Evolutionary conservation across 2,113 vertebrate genomes (phyloP).

Genomic region (Monopterus albus): DNA sequence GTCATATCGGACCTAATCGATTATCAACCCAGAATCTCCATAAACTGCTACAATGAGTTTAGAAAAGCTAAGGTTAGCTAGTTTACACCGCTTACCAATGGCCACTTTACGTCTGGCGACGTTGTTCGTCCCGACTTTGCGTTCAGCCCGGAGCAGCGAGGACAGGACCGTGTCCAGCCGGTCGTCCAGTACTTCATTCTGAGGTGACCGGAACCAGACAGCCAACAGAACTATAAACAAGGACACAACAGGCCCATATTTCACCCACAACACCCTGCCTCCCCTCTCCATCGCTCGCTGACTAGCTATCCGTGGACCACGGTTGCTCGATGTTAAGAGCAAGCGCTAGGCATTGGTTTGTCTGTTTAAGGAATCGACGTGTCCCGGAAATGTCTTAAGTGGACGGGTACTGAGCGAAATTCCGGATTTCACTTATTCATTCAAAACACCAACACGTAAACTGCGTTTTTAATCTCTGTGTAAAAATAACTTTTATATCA

Average conservation of each 20-base stretch:
- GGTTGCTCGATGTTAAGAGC: background rate
- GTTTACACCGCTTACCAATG: conserved; percentile 69
- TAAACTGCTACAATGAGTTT: background rate
- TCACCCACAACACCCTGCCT: conserved; percentile 65
- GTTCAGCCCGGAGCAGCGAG: conserved; percentile 84
- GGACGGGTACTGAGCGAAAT: fast-evolving
- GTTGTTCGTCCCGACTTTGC: conserved; percentile 77
- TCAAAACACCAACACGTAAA: background rate
- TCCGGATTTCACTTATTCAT: background rate
- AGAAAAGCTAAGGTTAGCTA: conserved; percentile 26
- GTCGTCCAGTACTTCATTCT: conserved; percentile 69
- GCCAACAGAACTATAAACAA: conserved; percentile 77
- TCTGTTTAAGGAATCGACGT: background rate
- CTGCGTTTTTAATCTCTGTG: no score
- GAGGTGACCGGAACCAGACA: conserved; percentile 78
- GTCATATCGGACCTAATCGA: fast-evolving
- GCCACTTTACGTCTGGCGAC: conserved; percentile 81
- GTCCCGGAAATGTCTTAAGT: background rate
- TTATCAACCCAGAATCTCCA: background rate
- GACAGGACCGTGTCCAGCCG: conserved; percentile 82
- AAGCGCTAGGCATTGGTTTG: background rate
- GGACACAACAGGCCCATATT: conserved; percentile 78
- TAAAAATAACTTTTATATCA: no score
- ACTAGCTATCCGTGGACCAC: no score
- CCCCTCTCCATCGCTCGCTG: conserved; percentile 61